A percentile compares a stretch with the other conserved stretches of the same genome.
Conservation (phyloP, 2,113 vertebrate species). For the Dinomys branickii region DNA sequence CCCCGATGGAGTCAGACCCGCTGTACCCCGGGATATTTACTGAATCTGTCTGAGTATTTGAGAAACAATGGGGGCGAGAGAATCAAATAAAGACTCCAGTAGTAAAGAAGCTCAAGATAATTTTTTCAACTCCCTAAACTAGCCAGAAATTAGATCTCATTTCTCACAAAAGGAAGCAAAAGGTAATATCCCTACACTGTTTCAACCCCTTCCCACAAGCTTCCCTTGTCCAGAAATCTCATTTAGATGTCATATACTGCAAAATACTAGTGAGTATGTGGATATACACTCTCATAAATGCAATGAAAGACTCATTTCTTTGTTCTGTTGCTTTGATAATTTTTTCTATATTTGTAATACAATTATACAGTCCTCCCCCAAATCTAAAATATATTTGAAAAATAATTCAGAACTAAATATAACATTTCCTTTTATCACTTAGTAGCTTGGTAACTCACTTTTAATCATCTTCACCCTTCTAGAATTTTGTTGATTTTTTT, state of each 20-base stretch:
- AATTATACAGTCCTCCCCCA: neutral
- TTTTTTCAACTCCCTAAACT: neutral
- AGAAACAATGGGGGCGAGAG: neutral
- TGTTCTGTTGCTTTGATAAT: neutral
- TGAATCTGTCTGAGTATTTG: neutral
- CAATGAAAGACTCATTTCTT: neutral
- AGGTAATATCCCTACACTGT: neutral
- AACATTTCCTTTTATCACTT: neutral
- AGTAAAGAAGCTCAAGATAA: neutral
- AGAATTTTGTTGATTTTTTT: slow-evolving; percentile 11
- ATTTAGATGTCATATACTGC: neutral
- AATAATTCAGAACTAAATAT: slow-evolving; percentile 4
- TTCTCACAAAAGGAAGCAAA: slow-evolving; percentile 48
- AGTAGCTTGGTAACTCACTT: neutral
- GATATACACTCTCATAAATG: neutral
- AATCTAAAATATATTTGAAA: slow-evolving; percentile 26
- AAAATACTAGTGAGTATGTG: neutral
- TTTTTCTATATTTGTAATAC: neutral
- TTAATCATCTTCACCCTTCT: neutral
- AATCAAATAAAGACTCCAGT: neutral
- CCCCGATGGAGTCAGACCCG: neutral
- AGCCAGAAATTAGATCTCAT: neutral
- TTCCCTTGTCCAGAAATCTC: neutral
- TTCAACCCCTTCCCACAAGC: neutral
- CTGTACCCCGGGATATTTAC: too few relatives aligned